phyloP scores from a whole-genome alignment of 2,888 invertebrate species.

The Eupsilia transversa region DNA sequence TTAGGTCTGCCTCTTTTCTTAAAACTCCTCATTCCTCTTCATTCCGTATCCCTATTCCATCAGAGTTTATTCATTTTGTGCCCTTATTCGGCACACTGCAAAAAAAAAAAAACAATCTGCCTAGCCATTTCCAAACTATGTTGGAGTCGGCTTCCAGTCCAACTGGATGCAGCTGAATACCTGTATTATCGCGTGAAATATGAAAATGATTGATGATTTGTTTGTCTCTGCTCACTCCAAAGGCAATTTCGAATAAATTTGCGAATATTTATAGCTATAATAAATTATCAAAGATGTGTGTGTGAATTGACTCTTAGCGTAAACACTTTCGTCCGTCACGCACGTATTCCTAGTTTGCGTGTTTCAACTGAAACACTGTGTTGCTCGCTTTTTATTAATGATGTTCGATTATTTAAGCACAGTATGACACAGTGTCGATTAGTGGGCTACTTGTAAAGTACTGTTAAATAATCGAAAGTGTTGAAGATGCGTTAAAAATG shows the following conservation, averaged over 20 bases:
- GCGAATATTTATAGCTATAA: conserved; percentile 20
- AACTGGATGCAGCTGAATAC: neutral
- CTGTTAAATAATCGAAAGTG: conserved; percentile 56
- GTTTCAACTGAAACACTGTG: conserved; percentile 40
- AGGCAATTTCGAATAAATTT: conserved; percentile 6
- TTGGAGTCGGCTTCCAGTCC: neutral
- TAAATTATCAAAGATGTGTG: conserved; percentile 35
- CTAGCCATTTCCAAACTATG: neutral
- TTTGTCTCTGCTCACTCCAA: conserved; percentile 8
- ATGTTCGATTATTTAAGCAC: conserved; percentile 2
- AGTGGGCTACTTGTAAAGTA: conserved; percentile 1
- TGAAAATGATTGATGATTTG: neutral
- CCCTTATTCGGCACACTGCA: neutral
- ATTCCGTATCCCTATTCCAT: neutral
- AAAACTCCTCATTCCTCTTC: neutral
- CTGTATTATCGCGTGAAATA: neutral
- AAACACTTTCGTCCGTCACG: conserved; percentile 64
- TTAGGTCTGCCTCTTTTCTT: neutral
- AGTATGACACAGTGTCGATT: conserved; percentile 37
- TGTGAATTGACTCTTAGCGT: conserved; percentile 50
- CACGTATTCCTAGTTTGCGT: conserved; percentile 30
- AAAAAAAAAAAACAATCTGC: neutral
- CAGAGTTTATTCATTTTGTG: neutral
- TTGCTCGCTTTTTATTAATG: neutral
- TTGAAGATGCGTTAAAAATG: conserved; percentile 45